Evolutionary conservation across 2,113 vertebrate species (phyloP), one percentile per base, ranked within the genome.

Genomic region (Stomatorhinus ivindoensis): DNA sequence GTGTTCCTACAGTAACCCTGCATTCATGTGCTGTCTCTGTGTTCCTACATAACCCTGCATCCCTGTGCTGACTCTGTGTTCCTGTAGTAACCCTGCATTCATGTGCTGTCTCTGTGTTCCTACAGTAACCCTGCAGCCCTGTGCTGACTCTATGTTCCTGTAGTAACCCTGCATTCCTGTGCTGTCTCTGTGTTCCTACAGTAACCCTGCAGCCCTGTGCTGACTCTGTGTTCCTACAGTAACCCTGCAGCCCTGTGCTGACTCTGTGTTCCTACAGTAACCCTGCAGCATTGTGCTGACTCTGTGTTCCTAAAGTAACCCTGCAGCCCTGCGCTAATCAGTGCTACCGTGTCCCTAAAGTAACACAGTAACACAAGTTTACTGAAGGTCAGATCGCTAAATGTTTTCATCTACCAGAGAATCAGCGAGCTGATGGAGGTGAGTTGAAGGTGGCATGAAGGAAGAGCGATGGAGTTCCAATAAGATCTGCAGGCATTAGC

Each of bases 391-490:
- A 85, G 24, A 46, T 46, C 10, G 0, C 46, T 46, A 86, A 27
- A 27, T 31, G 44, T 86, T 86, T 31, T 27, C 48, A 51, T 31
- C 21, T 48, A 31, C 13, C 13, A 47, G 42, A 82, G 42, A 84
- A 84, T 35, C 3, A 21, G n/a, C 6, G 17, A 65, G 73, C 42
- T 83, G 44, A 88, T 61, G 73, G 51, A 61, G 31, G 48, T 24
- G 11, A 42, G 47, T 55, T 69, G 51, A 89, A 82, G 86, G 83
- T 86, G 89, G 15, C 31, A n/a, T 87, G 58, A 87, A 88, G 53
- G 42, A 84, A 58, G 69, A 88, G 83, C 21, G 27, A 87, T 39
- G 3, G 17, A 47, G 47, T 80, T 88, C 73, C 82, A 88, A 83
- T 69, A 31, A 55, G 48, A 76, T 35, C 53, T 80, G 42, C 15